Evolutionary conservation across 1,140 invertebrate species (phyloP).

Genomic region (Papilio aristodemus): DNA sequence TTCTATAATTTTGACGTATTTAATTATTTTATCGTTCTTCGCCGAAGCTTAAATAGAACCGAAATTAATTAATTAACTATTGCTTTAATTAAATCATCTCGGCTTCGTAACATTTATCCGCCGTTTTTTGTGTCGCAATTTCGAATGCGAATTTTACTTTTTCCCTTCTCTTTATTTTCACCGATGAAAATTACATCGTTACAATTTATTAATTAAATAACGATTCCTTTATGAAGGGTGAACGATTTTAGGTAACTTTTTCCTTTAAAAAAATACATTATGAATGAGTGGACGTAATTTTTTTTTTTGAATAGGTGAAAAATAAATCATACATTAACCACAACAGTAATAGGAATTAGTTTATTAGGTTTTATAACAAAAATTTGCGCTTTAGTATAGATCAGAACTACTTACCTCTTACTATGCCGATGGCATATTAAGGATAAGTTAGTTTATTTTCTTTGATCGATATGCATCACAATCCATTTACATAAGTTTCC

Average conservation of each 20-base stretch:
- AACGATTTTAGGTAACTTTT: neutral
- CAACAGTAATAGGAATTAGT: too few species aligned
- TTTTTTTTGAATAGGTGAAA: too few species aligned
- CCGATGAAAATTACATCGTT: slow-evolving; percentile 16
- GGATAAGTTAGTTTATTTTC: neutral
- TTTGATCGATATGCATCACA: neutral
- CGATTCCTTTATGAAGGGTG: neutral
- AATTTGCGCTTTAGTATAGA: too few species aligned
- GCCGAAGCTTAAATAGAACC: slow-evolving; percentile 50
- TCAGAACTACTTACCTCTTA: too few species aligned
- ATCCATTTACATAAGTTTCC: neutral
- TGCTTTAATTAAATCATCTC: slow-evolving; percentile 64
- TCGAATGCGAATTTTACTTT: slow-evolving; percentile 13
- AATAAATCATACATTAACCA: too few species aligned
- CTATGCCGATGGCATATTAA: neutral
- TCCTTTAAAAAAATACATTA: neutral
- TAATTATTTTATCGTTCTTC: slow-evolving; percentile 67
- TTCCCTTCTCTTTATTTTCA: slow-evolving; percentile 5
- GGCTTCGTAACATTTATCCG: slow-evolving; percentile 52
- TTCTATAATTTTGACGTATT: slow-evolving; percentile 71
- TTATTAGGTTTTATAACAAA: too few species aligned
- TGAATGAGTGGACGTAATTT: too few species aligned
- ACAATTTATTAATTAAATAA: slow-evolving; percentile 24
- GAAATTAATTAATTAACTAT: slow-evolving; percentile 72
- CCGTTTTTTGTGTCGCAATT: slow-evolving; percentile 35